Base-by-base conservation (phyloP, 2,888 invertebrate species). In the Gerris lacustris region DNA sequence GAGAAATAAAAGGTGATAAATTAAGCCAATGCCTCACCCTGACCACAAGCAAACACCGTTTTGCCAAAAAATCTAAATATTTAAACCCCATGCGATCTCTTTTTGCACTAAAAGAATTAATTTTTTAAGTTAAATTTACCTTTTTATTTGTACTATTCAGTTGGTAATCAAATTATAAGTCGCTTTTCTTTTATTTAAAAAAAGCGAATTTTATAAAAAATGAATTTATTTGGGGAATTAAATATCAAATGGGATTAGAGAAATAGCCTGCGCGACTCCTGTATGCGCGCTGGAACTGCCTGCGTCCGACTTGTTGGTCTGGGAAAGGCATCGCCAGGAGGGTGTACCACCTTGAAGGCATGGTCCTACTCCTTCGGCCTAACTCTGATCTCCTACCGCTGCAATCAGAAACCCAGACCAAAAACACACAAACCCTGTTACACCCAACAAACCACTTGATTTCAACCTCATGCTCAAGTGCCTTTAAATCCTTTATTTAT, bases 261-360 rank as follows among this genome's bases (percentile, higher is more conserved):
- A 93, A 94, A 84, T 91, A 91, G 79, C 93, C 94, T 78, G 93
- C 93, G 77, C 86, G 84, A 79, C 88, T 88, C 73, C 88, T 86
- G 80, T 87, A 88, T 78, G 87, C 86, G 78, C 91, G 86, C 76
- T 87, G 87, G 78, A 91, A 83, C 83, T 94, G 92, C 75, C 94
- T 86, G 79, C 92, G 84, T 77, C 92, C 94, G 79, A 94, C 88
- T 81, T 92, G 93, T 84, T 94, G 93, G 84, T 94, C 94, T 79
- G 93, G 92, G 84, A 94, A 94, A 77, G 94, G 94, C 79, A 94
- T 86, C 77, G 94, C 94, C 81, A 94, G 87, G 78, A 94, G 87
- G 74, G 92, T 93, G 85, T 92, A 93, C 91, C 92, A 91, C 77
- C 92, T 86, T 76, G 91, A 88, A 72, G 91, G 90, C 84, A 89